A percentile compares a stretch with the other conserved stretches of the same genome.
Evolutionary conservation across 2,113 vertebrate species (phyloP).

Genomic region (Rhea pennata): DNA sequence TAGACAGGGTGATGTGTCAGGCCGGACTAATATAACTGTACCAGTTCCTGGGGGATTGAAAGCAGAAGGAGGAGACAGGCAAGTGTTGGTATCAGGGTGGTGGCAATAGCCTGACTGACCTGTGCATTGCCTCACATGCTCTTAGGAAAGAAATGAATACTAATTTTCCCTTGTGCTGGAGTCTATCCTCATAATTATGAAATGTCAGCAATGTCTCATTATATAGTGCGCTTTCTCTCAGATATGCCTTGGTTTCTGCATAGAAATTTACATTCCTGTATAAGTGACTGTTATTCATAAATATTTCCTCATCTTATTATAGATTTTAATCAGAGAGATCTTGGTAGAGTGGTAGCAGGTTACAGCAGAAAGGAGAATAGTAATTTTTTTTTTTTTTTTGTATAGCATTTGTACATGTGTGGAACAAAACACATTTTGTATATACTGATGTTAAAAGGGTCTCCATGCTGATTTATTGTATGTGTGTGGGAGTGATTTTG

Average conservation of each 20-base stretch:
- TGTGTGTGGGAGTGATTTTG: neutral
- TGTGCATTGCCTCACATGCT: conserved; percentile 11
- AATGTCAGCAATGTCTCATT: neutral
- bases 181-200: conserved; percentile 11
- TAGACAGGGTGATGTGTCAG: conserved; percentile 49
- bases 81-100: conserved; percentile 8
- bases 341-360: neutral
- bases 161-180: neutral
- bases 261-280: neutral
- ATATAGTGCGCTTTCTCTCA: neutral
- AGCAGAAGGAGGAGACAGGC: conserved; percentile 29
- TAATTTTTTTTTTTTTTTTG: neutral
- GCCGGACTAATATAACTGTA: conserved; percentile 49
- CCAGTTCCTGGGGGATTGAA: conserved; percentile 39
- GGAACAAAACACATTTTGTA: neutral
- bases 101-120: conserved; percentile 56
- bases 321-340: neutral
- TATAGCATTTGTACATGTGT: neutral
- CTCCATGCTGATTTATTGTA: neutral
- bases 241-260: neutral
- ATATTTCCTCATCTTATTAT: neutral
- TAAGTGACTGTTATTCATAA: neutral
- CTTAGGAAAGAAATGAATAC: neutral
- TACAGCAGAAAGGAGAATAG: neutral
- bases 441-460: neutral